Evolutionary conservation across 1,140 invertebrate species (phyloP).

Genomic region (Conus betulinus): DNA sequence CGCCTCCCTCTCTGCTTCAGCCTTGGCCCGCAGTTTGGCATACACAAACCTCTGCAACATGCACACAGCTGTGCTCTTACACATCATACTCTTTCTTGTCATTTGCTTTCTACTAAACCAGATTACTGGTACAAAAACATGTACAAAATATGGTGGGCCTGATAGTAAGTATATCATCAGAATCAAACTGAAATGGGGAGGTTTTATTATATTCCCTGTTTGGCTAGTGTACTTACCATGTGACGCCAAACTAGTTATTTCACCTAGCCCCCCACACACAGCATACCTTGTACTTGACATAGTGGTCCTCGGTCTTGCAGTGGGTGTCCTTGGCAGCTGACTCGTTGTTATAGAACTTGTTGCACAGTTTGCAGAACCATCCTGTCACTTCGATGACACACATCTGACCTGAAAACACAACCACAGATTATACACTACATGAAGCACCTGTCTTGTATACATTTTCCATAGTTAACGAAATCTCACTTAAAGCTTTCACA

Average conservation of each 20-base stretch:
- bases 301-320: constrained; percentile 68
- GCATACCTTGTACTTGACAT: constrained; percentile 65
- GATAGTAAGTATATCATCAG: background rate
- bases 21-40: constrained; percentile 20
- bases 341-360: constrained; percentile 74
- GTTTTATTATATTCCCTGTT: no score
- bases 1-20: constrained; percentile 36
- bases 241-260: background rate
- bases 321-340: constrained; percentile 65
- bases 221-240: no score
- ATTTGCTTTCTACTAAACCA: background rate
- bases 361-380: constrained; percentile 74
- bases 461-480: no score
- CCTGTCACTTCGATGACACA: constrained; percentile 70
- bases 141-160: background rate
- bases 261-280: background rate
- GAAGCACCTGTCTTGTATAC: no score
- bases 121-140: background rate
- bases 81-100: no score
- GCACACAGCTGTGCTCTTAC: no score
- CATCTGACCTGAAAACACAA: constrained; percentile 56
- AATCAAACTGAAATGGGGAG: no score
- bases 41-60: constrained; percentile 19
- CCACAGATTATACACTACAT: background rate
- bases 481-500: no score